Evolutionary conservation across 2,888 invertebrate genomes (phyloP), one percentile per base, ranked within the genome.

Genomic region (Drosophila greeni): DNA sequence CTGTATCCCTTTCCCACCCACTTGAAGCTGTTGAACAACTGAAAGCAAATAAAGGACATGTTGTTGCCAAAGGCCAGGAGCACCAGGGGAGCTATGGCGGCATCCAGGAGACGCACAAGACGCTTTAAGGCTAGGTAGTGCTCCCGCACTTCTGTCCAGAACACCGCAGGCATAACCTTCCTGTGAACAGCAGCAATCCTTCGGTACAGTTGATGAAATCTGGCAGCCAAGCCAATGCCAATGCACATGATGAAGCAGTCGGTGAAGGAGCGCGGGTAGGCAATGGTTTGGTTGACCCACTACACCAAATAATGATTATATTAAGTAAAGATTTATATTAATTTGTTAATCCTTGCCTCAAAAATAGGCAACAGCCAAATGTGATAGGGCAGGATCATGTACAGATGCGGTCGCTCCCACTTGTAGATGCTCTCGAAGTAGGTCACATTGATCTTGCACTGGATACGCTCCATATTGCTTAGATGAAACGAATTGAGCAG

Each of bases 41-140:
- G 94, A 70, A 93, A 90, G 73, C 94, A 94, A 68, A 94, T 94
- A 76, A 94, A 94, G 83, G 92, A 94, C 70, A 94, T 90, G 83
- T 94, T 94, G 70, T 92, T 94, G 42, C 91, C 88, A 75, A 93
- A 94, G 0, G 93, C 93, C 12, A 94, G 85, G 0, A 94, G 86
- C 1, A 94, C 91, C 43, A 94, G 87, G 7, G 91, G 89, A 11
- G 93, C 92, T n/a, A 94, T 89, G 31, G 91, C 89, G 1, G 87
- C 84, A 75, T 94, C 93, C 1, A 94, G 88, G 29, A 89, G 88
- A 42, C 91, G 90, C n/a, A 93, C 91, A 14, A 94, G 88, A 1
- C 90, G 88, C 2, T 92, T 91, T 33, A 94, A 88, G 11, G 91
- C 90, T 56, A 92, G 91, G 82, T 92, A 94, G 61, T 94, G 93